These are phyloP conservation scores for Drosophila quasianomalipes DNA, from an alignment of 2,888 invertebrate genomes.

Conservation along the genomic window DNA sequence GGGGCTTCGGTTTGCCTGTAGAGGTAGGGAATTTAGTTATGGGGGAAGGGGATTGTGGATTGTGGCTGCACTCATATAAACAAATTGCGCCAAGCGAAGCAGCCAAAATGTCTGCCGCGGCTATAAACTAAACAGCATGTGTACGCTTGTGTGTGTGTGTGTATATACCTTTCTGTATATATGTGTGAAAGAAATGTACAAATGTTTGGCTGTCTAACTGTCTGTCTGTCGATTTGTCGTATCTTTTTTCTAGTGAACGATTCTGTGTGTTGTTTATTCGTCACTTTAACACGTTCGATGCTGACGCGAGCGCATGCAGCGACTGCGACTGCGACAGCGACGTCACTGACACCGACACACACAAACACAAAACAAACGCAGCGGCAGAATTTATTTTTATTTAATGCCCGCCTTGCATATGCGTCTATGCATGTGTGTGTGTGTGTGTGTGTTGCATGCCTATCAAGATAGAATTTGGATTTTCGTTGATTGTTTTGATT, in stretches of 20 bases:
- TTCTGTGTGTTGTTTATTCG: constrained; percentile 76
- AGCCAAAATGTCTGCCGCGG: constrained; percentile 66
- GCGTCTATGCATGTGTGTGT: constrained; percentile 35
- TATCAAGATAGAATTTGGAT: constrained; percentile 60
- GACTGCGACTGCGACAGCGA: constrained; percentile 46
- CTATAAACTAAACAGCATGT: constrained; percentile 50
- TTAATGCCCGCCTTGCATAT: constrained; percentile 57
- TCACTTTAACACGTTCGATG: constrained; percentile 79
- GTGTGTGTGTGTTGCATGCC: constrained; percentile 41
- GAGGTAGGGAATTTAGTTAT: constrained; percentile 41
- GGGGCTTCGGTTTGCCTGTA: constrained; percentile 1
- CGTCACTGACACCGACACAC: constrained; percentile 66
- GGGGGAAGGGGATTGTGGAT: constrained; percentile 8
- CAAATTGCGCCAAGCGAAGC: constrained; percentile 61
- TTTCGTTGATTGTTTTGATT: constrained; percentile 62
- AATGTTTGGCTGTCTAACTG: constrained; percentile 64
- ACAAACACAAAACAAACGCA: constrained; percentile 35
- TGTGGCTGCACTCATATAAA: constrained; percentile 62
- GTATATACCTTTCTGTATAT: constrained; percentile 25
- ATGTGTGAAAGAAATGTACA: constrained; percentile 74
- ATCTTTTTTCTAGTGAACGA: constrained; percentile 65
- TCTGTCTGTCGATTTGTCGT: constrained; percentile 62
- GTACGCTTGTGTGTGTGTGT: constrained; percentile 18
- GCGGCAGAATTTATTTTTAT: constrained; percentile 71
- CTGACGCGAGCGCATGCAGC: constrained; percentile 44